phyloP scores from a whole-genome alignment of 2,888 invertebrate genomes.

The Marasmarcha lunaedactyla region DNA sequence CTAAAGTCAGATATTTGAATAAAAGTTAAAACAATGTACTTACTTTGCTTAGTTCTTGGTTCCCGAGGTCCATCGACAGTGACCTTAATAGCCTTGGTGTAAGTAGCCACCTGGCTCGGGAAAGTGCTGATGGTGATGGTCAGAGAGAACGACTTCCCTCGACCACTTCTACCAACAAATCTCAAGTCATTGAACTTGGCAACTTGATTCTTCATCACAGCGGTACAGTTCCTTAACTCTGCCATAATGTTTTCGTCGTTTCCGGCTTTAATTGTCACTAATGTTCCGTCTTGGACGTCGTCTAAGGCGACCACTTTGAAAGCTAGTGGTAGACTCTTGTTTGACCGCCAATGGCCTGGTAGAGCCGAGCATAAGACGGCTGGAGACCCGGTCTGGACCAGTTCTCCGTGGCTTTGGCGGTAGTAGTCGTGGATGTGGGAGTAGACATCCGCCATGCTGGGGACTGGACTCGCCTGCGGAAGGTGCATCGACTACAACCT shows the following conservation, averaged over 20 bases:
- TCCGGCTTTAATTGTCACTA: slow-evolving; percentile 94
- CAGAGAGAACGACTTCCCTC: slow-evolving; percentile 95
- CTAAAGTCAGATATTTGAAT: too few species aligned
- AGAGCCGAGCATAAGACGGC: slow-evolving; percentile 94
- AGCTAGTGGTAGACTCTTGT: slow-evolving; percentile 95
- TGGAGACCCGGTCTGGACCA: slow-evolving; percentile 95
- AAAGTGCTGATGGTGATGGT: slow-evolving; percentile 91
- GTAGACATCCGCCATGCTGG: slow-evolving; percentile 80
- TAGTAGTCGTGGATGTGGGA: slow-evolving; percentile 82
- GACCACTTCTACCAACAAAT: slow-evolving; percentile 96
- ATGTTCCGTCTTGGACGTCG: slow-evolving; percentile 93
- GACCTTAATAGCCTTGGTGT: slow-evolving; percentile 97
- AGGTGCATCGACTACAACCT: slow-evolving; percentile 75
- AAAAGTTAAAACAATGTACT: slow-evolving; percentile 61
- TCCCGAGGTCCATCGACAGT: slow-evolving; percentile 99
- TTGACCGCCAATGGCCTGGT: slow-evolving; percentile 97
- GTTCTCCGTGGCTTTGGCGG: slow-evolving; percentile 91
- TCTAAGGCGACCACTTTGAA: slow-evolving; percentile 96
- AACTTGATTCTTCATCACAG: slow-evolving; percentile 97
- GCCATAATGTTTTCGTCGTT: slow-evolving; percentile 98
- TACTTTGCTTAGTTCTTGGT: slow-evolving; percentile 96
- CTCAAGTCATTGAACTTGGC: slow-evolving; percentile 98
- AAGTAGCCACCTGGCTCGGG: slow-evolving; percentile 88
- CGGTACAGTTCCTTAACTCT: slow-evolving; percentile 92
- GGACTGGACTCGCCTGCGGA: slow-evolving; percentile 69